Conservation (phyloP, 1,140 invertebrate species). For the Daktulosphaira vitifoliae region DNA sequence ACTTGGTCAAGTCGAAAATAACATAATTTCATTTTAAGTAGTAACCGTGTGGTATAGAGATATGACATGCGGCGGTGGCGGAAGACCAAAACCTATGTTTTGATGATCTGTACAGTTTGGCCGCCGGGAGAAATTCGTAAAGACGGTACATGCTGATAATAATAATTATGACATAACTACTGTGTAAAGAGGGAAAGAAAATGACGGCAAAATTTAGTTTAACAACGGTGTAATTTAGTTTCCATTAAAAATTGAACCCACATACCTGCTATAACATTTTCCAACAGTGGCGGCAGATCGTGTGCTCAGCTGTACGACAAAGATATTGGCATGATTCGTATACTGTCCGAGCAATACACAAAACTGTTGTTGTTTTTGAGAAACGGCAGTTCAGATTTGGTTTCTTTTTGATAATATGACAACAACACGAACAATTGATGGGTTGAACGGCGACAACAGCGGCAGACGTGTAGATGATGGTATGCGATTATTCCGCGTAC, state of each 20-base stretch:
- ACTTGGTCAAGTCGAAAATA: too few species aligned
- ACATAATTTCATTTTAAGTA: too few species aligned
- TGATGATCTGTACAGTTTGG: slow-evolving; percentile 11
- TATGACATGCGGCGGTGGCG: not conserved
- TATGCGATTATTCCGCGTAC: not conserved
- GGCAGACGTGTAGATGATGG: not conserved
- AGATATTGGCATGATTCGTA: slow-evolving; percentile 6
- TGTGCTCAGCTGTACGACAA: slow-evolving; percentile 1
- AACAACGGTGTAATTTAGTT: too few species aligned
- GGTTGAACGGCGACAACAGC: not conserved
- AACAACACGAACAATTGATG: not conserved
- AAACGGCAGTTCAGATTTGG: too few species aligned
- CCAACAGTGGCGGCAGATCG: not conserved
- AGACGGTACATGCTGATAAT: not conserved
- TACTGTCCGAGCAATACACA: not conserved
- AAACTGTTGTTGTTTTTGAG: not conserved
- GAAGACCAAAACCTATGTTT: slow-evolving; percentile 13
- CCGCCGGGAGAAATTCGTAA: slow-evolving; percentile 16
- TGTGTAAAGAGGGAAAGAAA: not conserved
- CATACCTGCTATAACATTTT: slow-evolving; percentile 32
- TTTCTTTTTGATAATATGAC: not conserved
- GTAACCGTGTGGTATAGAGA: too few species aligned
- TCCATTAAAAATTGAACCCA: too few species aligned
- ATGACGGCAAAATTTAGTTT: not conserved
- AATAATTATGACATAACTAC: too few species aligned